A percentile compares a stretch with the other conserved stretches of the same genome.
Conservation (phyloP, 2,797 vertebrate species). For the Aplochiton taeniatus region DNA sequence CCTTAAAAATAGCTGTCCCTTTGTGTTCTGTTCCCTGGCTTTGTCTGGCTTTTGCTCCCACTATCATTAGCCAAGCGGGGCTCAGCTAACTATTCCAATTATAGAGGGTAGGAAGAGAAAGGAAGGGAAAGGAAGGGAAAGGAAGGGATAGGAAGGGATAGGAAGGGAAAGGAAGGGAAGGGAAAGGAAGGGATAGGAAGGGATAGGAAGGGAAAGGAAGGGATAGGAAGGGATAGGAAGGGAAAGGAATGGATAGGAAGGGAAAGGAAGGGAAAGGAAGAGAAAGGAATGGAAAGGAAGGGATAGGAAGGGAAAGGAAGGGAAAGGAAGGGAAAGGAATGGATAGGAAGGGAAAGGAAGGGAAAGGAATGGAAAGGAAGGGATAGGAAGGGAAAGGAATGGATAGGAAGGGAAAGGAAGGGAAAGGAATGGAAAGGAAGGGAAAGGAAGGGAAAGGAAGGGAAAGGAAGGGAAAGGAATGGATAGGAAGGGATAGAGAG, state of each 20-base stretch:
- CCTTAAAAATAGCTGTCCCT: conserved; percentile 5
- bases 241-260: not conserved
- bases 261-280: not conserved
- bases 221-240: not conserved
- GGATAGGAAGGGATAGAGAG: not conserved
- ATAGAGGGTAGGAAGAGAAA: not conserved
- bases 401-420: not conserved
- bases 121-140: not conserved
- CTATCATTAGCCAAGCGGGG: conserved; percentile 2
- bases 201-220: not conserved
- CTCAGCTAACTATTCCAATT: conserved; percentile 2
- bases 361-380: too few species aligned
- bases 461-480: too few species aligned
- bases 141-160: not conserved
- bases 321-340: not conserved
- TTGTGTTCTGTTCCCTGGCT: not conserved
- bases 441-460: not conserved
- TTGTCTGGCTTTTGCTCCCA: not conserved
- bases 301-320: not conserved
- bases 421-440: not conserved
- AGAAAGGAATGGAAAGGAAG: not conserved
- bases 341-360: too few species aligned
- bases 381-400: not conserved
- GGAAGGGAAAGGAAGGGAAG: not conserved
- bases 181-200: not conserved